Conservation (phyloP, 2,113 vertebrate species). For the Panthera uncia region DNA sequence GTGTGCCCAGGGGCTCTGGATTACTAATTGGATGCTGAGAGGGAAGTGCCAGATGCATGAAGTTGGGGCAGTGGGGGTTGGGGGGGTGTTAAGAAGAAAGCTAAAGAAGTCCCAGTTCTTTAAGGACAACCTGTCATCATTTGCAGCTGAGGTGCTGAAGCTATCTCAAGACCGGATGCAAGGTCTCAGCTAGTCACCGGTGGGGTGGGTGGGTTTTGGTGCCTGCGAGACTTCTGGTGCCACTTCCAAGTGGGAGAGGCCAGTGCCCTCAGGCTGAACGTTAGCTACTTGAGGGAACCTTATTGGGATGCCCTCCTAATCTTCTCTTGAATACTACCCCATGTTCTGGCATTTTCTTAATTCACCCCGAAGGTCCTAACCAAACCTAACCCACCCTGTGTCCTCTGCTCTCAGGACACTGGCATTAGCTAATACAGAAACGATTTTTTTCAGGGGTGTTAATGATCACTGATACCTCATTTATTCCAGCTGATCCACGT, state of each 20-base stretch:
- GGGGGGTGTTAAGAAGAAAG: background rate
- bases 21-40: conserved; percentile 3
- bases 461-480: background rate
- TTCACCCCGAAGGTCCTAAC: background rate
- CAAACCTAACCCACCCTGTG: background rate
- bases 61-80: background rate
- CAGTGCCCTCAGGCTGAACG: background rate
- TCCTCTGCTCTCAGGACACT: background rate
- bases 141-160: background rate
- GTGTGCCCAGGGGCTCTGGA: background rate
- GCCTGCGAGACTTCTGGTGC: background rate
- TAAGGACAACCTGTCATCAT: background rate
- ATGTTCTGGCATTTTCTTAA: background rate
- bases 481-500: background rate
- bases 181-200: background rate
- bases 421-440: conserved; percentile 28
- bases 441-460: background rate
- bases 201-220: background rate
- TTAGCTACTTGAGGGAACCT: background rate
- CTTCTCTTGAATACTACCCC: background rate
- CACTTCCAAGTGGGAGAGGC: background rate
- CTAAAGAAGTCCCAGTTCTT: background rate
- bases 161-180: background rate
- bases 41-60: background rate
- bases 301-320: background rate